These are phyloP conservation scores for Hedychridium roseum DNA, from an alignment of 2,888 invertebrate genomes.

Conservation along the genomic window DNA sequence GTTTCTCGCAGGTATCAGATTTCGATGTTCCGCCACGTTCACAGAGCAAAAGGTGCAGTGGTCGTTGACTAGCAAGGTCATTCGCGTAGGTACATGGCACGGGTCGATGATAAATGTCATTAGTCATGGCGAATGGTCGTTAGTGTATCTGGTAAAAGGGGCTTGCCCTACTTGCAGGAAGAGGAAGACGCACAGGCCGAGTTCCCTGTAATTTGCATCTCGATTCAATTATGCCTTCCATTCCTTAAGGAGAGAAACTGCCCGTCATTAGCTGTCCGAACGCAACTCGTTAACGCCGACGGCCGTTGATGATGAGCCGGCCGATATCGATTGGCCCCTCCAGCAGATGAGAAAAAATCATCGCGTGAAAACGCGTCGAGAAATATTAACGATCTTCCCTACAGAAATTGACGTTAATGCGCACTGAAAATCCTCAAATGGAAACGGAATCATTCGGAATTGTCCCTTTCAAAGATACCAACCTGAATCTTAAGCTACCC, in stretches of 20 bases:
- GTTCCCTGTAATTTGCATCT: constrained; percentile 37
- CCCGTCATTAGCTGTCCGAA: constrained; percentile 23
- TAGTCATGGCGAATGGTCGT: constrained; percentile 30
- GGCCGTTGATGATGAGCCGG: constrained; percentile 16
- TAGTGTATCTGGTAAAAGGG: constrained; percentile 15
- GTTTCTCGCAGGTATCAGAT: too few species aligned
- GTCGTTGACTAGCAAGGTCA: neutral
- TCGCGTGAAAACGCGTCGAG: constrained; percentile 18
- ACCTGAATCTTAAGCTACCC: neutral
- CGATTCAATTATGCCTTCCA: constrained; percentile 35
- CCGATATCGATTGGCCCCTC: constrained; percentile 19
- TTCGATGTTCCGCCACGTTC: too few species aligned
- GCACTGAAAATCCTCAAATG: too few species aligned
- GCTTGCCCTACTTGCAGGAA: constrained; percentile 11
- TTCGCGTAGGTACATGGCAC: neutral
- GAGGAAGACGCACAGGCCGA: constrained; percentile 13
- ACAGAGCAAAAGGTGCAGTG: neutral
- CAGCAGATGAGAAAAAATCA: constrained; percentile 16
- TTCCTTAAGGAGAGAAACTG: constrained; percentile 24
- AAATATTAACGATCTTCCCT: constrained; percentile 22
- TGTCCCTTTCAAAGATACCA: neutral
- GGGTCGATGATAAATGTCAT: constrained; percentile 21
- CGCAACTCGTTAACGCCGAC: constrained; percentile 26
- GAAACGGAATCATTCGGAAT: too few species aligned
- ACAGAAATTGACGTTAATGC: constrained; percentile 19